Evolutionary conservation across 92 coral and sea anemone genomes (phyloP).

Genomic region (Diadumene lineata): DNA sequence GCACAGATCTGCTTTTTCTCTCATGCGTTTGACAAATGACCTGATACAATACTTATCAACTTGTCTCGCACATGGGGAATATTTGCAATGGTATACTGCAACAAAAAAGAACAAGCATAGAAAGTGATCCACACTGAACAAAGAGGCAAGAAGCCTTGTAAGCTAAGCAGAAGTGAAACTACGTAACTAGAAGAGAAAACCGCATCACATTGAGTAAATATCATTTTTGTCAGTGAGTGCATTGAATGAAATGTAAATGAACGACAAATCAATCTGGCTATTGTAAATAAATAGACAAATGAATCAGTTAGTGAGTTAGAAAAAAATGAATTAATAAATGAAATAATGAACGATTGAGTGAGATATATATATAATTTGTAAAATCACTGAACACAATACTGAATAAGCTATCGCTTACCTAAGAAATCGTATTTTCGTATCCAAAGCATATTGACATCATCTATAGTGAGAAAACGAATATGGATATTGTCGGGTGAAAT

Average conservation of each 20-base stretch:
- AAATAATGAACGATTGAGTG: too few relatives aligned
- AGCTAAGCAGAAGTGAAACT: background rate
- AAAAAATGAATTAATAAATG: too few relatives aligned
- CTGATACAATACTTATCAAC: conserved; percentile 12
- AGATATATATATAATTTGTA: background rate
- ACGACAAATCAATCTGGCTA: too few relatives aligned
- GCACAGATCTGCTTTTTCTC: conserved; percentile 3
- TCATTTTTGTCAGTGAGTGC: too few relatives aligned
- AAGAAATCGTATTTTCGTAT: background rate
- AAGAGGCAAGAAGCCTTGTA: too few relatives aligned
- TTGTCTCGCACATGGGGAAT: conserved; percentile 1
- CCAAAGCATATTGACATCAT: background rate
- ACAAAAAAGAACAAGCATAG: background rate
- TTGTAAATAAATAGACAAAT: too few relatives aligned
- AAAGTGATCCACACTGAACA: too few relatives aligned
- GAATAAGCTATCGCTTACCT: background rate
- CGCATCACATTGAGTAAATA: too few relatives aligned
- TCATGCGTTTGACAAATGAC: conserved; percentile 3
- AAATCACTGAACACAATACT: background rate
- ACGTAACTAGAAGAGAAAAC: too few relatives aligned
- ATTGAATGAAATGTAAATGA: too few relatives aligned
- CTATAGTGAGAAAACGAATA: background rate
- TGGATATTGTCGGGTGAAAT: background rate
- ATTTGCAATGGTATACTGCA: background rate
- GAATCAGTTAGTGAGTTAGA: too few relatives aligned